phyloP scores from a whole-genome alignment of 2,797 vertebrate genomes.

The Spinus olivaceus region DNA sequence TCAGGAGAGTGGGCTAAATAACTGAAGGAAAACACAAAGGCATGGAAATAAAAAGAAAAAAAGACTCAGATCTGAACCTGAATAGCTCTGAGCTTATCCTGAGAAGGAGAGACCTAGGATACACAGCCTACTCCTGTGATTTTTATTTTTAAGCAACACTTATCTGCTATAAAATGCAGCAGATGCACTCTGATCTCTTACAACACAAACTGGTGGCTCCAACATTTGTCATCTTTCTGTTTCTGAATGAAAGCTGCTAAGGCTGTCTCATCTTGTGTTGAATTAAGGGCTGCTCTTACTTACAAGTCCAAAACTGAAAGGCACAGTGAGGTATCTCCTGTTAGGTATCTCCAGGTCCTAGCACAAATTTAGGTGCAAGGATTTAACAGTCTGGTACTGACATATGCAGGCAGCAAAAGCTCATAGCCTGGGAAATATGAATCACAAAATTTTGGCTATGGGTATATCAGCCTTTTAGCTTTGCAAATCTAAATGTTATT shows the following conservation, averaged over 20 bases:
- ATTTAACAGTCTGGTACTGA: background rate
- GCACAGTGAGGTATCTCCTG: background rate
- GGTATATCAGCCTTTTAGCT: background rate
- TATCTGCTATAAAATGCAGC: background rate
- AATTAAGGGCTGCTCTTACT: background rate
- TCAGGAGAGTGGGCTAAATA: background rate
- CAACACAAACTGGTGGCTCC: background rate
- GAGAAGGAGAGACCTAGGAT: background rate
- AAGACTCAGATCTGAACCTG: background rate
- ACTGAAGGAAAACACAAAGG: background rate
- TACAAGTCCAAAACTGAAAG: background rate
- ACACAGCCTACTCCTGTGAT: background rate
- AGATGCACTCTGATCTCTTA: background rate
- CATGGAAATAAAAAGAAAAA: background rate
- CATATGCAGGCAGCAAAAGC: background rate
- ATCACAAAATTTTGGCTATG: background rate
- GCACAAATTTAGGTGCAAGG: background rate
- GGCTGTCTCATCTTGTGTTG: background rate
- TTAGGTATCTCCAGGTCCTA: background rate
- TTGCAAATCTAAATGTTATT: background rate
- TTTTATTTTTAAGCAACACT: background rate
- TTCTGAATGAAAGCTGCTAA: background rate
- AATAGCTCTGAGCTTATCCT: background rate
- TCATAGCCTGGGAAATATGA: background rate
- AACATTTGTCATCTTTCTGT: rapidly evolving